Evolutionary conservation across 92 coral and sea anemone genomes (phyloP), one percentile per base, ranked within the genome.

Genomic region (Isaurus tuberculatus): DNA sequence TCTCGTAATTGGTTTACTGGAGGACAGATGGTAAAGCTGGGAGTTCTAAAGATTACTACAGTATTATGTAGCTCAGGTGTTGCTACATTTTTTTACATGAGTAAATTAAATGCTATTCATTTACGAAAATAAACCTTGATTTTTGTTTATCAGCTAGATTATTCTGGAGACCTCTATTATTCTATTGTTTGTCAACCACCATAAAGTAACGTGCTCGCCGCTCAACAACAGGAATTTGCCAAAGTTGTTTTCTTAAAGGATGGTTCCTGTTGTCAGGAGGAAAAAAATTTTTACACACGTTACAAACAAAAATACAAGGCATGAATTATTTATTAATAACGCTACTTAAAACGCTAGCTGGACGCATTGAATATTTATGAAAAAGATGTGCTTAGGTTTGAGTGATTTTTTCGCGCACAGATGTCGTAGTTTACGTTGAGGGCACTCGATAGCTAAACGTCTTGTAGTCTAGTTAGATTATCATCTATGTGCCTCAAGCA

Each of bases 271-370:
- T 19, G 5, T 60, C 48, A 43, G 8, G 14, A 77, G 23, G 22
- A 69, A 33, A 34, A 31, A 55, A 32, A 57, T 20, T 33, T 15
- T 72, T 43, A 20, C 28, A 16, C 42, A 23, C 48, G 36, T 73
- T 40, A 11, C 51, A 31, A 77, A 77, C 33, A 53, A 60, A 70
- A 77, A 32, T 58, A 77, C 82, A 57, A 77, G 51, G 23, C 23
- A 1, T 20, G 5, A 8, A 17, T 58, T 34, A 77, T 40, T 58
- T 23, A 58, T 10, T 30, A 13, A 14, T 23, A 25, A 34, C 15
- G 33, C 14, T 20, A 10, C 10, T 22, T 17, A 15, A 26, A 16
- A 32, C 32, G 8, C 44, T 23, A 55, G 20, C 57, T 11, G 49
- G 63, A 10, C 7, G 25, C 70, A 8, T 22, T 3, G 32, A 60